These are phyloP conservation scores for Rhyacophila brunnea DNA, from an alignment of 1,140 invertebrate species.

Conservation along the genomic window DNA sequence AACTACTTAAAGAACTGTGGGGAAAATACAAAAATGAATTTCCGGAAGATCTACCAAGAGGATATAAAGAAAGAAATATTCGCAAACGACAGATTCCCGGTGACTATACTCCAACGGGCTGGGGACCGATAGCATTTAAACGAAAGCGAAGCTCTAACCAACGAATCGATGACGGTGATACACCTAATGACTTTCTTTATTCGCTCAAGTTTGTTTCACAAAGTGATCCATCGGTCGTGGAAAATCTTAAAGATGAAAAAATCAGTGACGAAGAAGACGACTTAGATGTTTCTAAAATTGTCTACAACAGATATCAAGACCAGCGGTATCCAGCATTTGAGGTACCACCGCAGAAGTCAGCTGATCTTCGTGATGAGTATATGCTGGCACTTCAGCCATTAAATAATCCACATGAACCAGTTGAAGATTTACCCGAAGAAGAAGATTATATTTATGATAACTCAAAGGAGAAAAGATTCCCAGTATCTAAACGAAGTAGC, in stretches of 20 bases:
- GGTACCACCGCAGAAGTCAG: conserved; percentile 43
- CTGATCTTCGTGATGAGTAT: conserved; percentile 55
- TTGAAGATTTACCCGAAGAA: conserved; percentile 43
- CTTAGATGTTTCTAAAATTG: conserved; percentile 32
- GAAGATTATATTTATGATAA: conserved; percentile 47
- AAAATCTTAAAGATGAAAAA: conserved; percentile 40
- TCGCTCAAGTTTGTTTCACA: conserved; percentile 33
- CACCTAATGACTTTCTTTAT: conserved; percentile 32
- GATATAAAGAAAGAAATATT: conserved; percentile 51
- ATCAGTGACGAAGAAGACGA: conserved; percentile 46
- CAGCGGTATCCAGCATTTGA: conserved; percentile 40
- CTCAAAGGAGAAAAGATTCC: conserved; percentile 58
- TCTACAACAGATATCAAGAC: conserved; percentile 18
- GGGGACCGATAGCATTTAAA: conserved; percentile 53
- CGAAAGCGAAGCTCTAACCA: conserved; percentile 48
- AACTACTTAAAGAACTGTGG: conserved; percentile 58
- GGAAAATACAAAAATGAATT: conserved; percentile 56
- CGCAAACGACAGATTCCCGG: conserved; percentile 38
- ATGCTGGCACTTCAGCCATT: conserved; percentile 56
- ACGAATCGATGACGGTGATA: conserved; percentile 38
- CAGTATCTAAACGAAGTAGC: conserved; percentile 62
- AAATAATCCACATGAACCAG: conserved; percentile 49
- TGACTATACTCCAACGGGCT: conserved; percentile 33
- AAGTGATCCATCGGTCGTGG: conserved; percentile 26
- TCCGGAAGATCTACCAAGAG: conserved; percentile 46